Percentiles rank a stretch among this genome's conserved stretches.
phyloP scores from a whole-genome alignment of 1,140 invertebrate species.

The Sycophila sp. region DNA sequence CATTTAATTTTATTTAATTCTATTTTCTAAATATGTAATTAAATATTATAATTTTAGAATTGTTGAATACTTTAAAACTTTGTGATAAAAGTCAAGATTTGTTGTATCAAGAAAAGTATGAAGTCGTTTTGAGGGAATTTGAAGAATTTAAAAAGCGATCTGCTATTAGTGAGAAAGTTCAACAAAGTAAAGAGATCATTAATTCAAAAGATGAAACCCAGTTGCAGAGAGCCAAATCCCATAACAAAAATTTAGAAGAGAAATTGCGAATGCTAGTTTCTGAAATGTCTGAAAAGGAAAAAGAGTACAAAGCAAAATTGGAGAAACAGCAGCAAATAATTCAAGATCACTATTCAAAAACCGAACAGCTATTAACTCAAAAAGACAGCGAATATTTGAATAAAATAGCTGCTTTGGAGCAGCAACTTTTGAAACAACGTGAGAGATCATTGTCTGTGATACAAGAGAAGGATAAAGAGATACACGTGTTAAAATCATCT shows the following conservation, averaged over 20 bases:
- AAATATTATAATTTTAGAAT: conserved; percentile 42
- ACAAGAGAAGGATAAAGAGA: conserved; percentile 84
- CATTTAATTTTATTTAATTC: conserved; percentile 20
- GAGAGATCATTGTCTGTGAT: conserved; percentile 80
- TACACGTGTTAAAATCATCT: conserved; percentile 72
- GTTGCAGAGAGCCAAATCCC: conserved; percentile 66
- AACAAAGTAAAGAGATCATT: conserved; percentile 52
- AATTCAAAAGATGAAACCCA: conserved; percentile 53
- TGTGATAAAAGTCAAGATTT: conserved; percentile 46
- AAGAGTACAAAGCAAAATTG: conserved; percentile 66
- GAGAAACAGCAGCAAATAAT: conserved; percentile 64
- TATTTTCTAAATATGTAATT: neutral
- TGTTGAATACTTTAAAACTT: conserved; percentile 52
- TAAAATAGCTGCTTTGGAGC: conserved; percentile 73
- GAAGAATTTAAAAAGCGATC: conserved; percentile 59
- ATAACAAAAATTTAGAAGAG: conserved; percentile 73
- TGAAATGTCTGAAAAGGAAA: conserved; percentile 71
- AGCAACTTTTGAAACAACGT: conserved; percentile 81
- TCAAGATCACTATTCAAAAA: conserved; percentile 67
- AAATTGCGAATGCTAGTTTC: conserved; percentile 71
- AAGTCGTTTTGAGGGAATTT: conserved; percentile 61
- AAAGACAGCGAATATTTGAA: conserved; percentile 68
- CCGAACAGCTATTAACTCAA: conserved; percentile 53
- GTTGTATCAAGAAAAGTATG: conserved; percentile 67
- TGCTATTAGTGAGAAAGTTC: neutral